These are phyloP conservation scores for Helarctos malayanus DNA, from an alignment of 2,797 vertebrate genomes.

Conservation along the genomic window DNA sequence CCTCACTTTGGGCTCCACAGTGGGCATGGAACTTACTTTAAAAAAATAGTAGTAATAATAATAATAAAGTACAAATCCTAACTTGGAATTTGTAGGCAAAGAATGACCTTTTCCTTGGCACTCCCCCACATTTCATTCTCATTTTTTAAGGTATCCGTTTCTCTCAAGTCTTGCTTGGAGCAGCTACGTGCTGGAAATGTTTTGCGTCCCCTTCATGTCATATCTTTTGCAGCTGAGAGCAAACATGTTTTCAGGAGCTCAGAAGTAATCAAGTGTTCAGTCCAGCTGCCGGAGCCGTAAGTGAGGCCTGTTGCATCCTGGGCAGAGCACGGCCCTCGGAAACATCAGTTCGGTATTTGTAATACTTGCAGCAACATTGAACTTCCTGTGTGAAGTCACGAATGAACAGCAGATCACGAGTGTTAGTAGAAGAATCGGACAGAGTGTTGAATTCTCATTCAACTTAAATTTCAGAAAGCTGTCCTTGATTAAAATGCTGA, in stretches of 20 bases:
- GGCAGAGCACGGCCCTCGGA: not conserved
- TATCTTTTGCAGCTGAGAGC: slow-evolving; percentile 38
- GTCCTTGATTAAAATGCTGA: slow-evolving; percentile 42
- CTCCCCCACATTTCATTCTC: not conserved
- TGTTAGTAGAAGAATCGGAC: not conserved
- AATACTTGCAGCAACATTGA: slow-evolving; percentile 30
- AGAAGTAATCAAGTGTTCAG: not conserved
- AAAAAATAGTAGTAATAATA: not conserved
- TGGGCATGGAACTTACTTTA: not conserved
- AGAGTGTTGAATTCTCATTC: not conserved
- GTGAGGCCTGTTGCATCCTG: not conserved
- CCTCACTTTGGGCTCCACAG: not conserved
- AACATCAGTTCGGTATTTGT: slow-evolving; percentile 50
- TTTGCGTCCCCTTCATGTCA: not conserved
- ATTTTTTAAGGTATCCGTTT: not conserved
- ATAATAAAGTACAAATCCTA: not conserved
- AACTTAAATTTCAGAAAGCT: slow-evolving; percentile 59
- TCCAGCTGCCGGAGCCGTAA: slow-evolving; percentile 10
- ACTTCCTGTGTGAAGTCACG: slow-evolving; percentile 59
- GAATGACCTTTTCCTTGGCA: not conserved
- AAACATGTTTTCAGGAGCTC: slow-evolving; percentile 61
- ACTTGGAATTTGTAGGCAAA: not conserved
- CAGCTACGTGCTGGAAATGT: not conserved
- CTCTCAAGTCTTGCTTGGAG: slow-evolving; percentile 18
- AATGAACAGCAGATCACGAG: slow-evolving; percentile 53